Base-by-base conservation (phyloP, 2,797 vertebrate genomes). In the Sebastiscus tertius region DNA sequence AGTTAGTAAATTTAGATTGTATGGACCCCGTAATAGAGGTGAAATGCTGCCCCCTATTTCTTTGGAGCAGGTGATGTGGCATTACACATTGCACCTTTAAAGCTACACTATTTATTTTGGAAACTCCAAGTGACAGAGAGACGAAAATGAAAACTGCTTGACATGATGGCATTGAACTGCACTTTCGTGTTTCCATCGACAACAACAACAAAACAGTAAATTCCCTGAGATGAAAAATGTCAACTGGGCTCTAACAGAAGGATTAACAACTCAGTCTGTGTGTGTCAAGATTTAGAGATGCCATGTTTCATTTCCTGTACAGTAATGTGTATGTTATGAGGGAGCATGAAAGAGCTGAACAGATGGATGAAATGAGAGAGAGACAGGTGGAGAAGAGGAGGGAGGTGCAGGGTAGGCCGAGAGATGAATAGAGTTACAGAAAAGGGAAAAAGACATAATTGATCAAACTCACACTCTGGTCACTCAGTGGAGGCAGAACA, bases 401-500 rank as follows among this genome's bases (percentile, higher is more conserved):
- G 55, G 54, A 77, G 81, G 67, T 74, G 29, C 42, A 82, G 46
- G 61, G 27, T 26, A 24, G 33, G 27, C 56, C 4, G 11, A 64
- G 55, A 63, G 29, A 84, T 62, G 62, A 80, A 67, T 9, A 55
- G 62, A 67, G 77, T 39, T 34, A 26, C 31, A 79, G 36, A 79
- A 62, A 76, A 39, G 11, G 33, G 13, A 62, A 59, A 77, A 18
- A 42, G 62, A 76, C 11, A 68, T 63, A 71, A 83, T 71, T 79
- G 71, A 86, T 81, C 54, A 75, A 76, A 95, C 98, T 97, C 92
- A 99, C 99, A 0, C 95, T 97, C 94, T 98, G 98, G 93, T 99
- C 99, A 18, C 93, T 97, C 89, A 99, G 94, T 0, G 97, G 97
- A 31, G 98, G 99, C 75, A 99, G 96, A 77, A 99, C 99, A 56